phyloP scores from a whole-genome alignment of 2,113 vertebrate genomes.

The Notechis scutatus region DNA sequence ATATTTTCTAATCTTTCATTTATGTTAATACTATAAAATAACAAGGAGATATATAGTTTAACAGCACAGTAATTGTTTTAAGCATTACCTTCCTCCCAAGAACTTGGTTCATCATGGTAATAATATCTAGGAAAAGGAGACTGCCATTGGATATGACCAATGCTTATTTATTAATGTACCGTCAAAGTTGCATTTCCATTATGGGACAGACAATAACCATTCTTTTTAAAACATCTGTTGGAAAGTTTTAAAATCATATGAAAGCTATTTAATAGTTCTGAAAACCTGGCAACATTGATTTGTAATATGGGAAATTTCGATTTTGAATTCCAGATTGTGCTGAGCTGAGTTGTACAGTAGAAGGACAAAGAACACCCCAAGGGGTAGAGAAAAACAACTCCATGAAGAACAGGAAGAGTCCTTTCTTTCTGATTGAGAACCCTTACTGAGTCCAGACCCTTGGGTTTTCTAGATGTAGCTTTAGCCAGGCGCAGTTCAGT shows the following conservation, averaged over 20 bases:
- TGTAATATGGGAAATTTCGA: neutral
- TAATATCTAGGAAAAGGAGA: neutral
- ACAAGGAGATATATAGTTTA: neutral
- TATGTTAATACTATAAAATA: neutral
- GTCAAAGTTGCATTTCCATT: neutral
- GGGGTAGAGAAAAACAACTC: neutral
- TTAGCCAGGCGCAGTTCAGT: neutral
- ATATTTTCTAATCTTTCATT: neutral
- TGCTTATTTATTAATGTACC: neutral
- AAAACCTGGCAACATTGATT: neutral
- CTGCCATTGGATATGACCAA: neutral
- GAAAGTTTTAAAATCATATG: neutral
- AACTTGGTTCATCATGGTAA: neutral
- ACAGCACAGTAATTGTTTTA: neutral
- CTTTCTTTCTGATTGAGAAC: neutral
- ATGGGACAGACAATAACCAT: neutral
- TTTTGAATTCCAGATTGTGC: neutral
- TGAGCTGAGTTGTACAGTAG: neutral
- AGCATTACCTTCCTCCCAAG: neutral
- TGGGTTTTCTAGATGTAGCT: neutral
- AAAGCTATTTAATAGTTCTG: neutral
- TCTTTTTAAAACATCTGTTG: neutral
- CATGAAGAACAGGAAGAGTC: neutral
- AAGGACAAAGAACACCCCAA: neutral
- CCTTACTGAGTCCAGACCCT: neutral